phyloP scores from a whole-genome alignment of 2,888 invertebrate genomes.

The Anthoptus insignis region DNA sequence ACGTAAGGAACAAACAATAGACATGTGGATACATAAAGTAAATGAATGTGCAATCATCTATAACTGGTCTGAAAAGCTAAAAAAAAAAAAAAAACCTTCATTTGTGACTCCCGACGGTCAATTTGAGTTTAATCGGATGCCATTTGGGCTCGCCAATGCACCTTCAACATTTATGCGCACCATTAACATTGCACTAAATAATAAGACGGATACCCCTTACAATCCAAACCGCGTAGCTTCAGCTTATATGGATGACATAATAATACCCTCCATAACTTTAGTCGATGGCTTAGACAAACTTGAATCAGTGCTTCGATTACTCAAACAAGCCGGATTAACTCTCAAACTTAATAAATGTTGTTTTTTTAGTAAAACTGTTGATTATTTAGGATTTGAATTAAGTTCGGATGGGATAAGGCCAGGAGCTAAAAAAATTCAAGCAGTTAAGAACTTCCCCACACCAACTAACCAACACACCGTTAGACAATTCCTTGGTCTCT shows the following conservation, averaged over 20 bases:
- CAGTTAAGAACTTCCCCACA: conserved; percentile 38
- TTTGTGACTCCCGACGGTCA: too few relatives aligned
- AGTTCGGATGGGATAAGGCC: conserved; percentile 43
- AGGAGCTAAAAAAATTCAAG: conserved; percentile 40
- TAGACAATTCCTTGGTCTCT: conserved; percentile 44
- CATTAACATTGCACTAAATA: too few relatives aligned
- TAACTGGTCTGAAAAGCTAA: too few relatives aligned
- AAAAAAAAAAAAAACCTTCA: too few relatives aligned
- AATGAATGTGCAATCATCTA: too few relatives aligned
- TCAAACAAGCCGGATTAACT: conserved; percentile 30
- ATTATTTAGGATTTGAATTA: conserved; percentile 43
- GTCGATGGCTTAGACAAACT: background rate
- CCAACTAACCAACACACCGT: conserved; percentile 40
- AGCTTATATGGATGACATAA: background rate
- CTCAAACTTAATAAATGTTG: conserved; percentile 42
- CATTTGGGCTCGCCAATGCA: too few relatives aligned
- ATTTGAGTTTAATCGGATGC: too few relatives aligned
- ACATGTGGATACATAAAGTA: too few relatives aligned
- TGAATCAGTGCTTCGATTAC: background rate
- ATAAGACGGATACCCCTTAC: too few relatives aligned
- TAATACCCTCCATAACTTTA: background rate
- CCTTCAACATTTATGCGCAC: background rate
- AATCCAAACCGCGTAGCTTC: background rate
- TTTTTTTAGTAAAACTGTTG: conserved; percentile 38
- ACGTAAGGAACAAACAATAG: too few relatives aligned